Evolutionary conservation across 1,140 invertebrate genomes (phyloP).

Genomic region (Bradysia coprophila): DNA sequence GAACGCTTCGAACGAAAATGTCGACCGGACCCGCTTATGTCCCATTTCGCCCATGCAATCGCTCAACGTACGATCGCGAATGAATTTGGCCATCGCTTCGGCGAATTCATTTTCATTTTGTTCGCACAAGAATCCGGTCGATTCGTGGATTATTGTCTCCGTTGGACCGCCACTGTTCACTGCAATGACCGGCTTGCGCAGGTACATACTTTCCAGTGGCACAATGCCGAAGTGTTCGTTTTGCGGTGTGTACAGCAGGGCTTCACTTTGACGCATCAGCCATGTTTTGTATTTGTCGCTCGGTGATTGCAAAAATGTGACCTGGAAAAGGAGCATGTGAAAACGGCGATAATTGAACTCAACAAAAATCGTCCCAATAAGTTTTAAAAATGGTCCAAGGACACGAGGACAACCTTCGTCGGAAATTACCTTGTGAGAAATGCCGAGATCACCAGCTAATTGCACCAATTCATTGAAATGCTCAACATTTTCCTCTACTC

Average conservation of each 20-base stretch:
- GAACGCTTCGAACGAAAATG: slow-evolving; percentile 69
- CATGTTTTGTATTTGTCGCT: slow-evolving; percentile 68
- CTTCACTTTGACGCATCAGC: slow-evolving; percentile 51
- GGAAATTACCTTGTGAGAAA: neutral
- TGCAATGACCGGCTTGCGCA: slow-evolving; percentile 82
- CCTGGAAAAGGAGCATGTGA: too few relatives aligned
- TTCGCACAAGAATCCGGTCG: slow-evolving; percentile 79
- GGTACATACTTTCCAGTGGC: slow-evolving; percentile 96
- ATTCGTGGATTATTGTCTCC: slow-evolving; percentile 77
- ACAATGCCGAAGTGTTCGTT: slow-evolving; percentile 99
- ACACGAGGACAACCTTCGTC: too few relatives aligned
- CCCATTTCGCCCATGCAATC: slow-evolving; percentile 50
- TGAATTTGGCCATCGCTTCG: slow-evolving; percentile 46
- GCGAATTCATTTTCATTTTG: slow-evolving; percentile 51
- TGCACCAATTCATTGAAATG: slow-evolving; percentile 60
- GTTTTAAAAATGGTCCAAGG: too few relatives aligned
- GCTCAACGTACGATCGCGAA: slow-evolving; percentile 35
- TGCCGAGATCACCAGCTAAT: neutral
- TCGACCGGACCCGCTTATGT: slow-evolving; percentile 43
- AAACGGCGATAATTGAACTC: too few relatives aligned
- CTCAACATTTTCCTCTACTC: slow-evolving; percentile 76
- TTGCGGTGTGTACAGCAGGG: slow-evolving; percentile 85
- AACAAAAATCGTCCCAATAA: too few relatives aligned
- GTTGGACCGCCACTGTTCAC: slow-evolving; percentile 87
- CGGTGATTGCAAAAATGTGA: slow-evolving; percentile 62